Base-by-base conservation (phyloP, 2,888 invertebrate genomes). In the Melieria picta region DNA sequence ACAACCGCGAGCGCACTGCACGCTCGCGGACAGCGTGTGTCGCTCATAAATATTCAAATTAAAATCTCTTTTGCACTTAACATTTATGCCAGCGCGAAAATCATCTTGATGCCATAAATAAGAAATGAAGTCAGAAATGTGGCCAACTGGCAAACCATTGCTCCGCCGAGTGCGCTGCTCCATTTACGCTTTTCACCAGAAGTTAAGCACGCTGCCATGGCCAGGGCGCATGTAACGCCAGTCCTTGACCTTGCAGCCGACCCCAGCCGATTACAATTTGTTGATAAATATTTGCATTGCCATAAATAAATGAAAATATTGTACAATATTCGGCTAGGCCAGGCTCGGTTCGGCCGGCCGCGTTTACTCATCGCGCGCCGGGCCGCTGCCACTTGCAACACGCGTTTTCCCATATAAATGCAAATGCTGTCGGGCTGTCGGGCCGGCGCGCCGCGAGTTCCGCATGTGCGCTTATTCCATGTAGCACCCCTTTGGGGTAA, bases 231-330 rank as follows among this genome's bases (percentile, higher is more conserved):
- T 43, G 70, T 65, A 70, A 70, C 71, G 65, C 56, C 57, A 77
- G 77, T 77, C 77, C 77, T 78, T 77, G 77, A 76, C 77, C 77
- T 77, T 78, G 70, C 75, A 71, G 69, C 56, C 30, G 30, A 30
- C 30, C 30, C 30, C 30, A 30, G 71, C 73, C 82, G 83, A 83
- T 83, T 83, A 80, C 83, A 84, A 83, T 81, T 84, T 83, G 83
- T 84, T 84, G 83, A 83, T 83, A 83, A 83, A 81, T 81, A 82
- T 84, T 83, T 81, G 81, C 81, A 79, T 80, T 79, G 84, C 80
- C 83, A 83, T 83, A 83, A 83, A 83, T 83, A 50, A 67, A 61
- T 67, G 67, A 60, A 61, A 67, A 67, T 61, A 67, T 30, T 30
- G 30, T 30, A 30, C 30, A 30, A 30, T 30, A 30, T 30, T 30